phyloP scores from a whole-genome alignment of 2,113 vertebrate species.

The Sterrhoptilus dennistouni region DNA sequence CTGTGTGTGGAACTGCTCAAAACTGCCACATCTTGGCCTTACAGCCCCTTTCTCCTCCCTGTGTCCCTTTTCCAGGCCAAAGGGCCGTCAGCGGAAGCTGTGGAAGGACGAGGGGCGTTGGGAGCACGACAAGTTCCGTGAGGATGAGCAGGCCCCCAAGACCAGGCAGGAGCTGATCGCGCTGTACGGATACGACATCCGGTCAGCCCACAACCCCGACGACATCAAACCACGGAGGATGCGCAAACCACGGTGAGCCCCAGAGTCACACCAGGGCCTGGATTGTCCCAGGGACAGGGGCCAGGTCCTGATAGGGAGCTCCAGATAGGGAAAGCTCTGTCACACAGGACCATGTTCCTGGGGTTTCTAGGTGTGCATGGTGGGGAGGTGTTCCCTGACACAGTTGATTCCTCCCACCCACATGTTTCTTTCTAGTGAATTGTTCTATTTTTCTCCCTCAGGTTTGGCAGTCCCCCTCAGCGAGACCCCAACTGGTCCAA shows the following conservation, averaged over 20 bases:
- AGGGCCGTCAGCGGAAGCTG: slow-evolving; percentile 90
- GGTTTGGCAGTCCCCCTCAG: slow-evolving; percentile 78
- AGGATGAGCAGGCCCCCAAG: slow-evolving; percentile 97
- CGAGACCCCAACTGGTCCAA: slow-evolving; percentile 77
- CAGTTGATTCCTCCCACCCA: not conserved
- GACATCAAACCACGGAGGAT: slow-evolving; percentile 81
- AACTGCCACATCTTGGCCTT: not conserved
- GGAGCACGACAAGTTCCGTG: slow-evolving; percentile 95
- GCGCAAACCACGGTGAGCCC: slow-evolving; percentile 85
- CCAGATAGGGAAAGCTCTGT: not conserved
- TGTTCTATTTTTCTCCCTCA: not conserved
- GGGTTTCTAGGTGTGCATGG: accelerated
- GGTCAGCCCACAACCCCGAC: slow-evolving; percentile 82
- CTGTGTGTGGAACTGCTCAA: not conserved
- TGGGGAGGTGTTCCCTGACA: accelerated
- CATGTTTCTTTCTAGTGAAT: not conserved
- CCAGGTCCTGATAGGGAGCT: not conserved
- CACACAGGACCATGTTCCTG: accelerated
- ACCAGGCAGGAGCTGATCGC: slow-evolving; percentile 93
- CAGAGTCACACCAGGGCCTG: not conserved
- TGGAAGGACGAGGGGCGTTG: slow-evolving; percentile 98
- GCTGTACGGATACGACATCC: slow-evolving; percentile 95
- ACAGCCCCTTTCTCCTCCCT: not conserved
- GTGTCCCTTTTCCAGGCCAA: slow-evolving; percentile 78
- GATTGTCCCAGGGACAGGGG: accelerated